Percentiles rank a stretch among this genome's conserved stretches.
phyloP scores from a whole-genome alignment of 2,797 vertebrate genomes.

The Odontamblyopus lacepedii region DNA sequence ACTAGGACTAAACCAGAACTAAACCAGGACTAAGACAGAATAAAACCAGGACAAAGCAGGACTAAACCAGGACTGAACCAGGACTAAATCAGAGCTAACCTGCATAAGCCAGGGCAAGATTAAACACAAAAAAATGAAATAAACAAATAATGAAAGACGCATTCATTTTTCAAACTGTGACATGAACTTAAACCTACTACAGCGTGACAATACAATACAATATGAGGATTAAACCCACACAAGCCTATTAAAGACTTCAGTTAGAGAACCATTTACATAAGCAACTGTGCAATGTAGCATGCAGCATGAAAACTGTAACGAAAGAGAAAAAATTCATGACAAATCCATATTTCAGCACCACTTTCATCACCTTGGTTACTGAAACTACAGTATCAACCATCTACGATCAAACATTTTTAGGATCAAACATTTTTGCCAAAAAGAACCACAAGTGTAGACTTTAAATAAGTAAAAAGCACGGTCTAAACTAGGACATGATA shows the following conservation, averaged over 20 bases:
- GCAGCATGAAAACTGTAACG: background rate
- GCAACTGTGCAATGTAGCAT: background rate
- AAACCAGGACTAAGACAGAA: no score
- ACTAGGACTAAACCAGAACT: no score
- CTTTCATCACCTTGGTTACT: background rate
- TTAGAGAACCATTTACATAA: background rate
- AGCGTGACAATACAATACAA: background rate
- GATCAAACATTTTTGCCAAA: no score
- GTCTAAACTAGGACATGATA: no score
- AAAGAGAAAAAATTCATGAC: no score
- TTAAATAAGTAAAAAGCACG: background rate
- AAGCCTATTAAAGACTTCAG: background rate
- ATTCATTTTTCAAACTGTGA: background rate
- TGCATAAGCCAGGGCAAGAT: background rate
- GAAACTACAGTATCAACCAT: background rate
- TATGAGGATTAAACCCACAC: background rate
- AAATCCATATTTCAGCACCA: no score
- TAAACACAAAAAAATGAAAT: background rate
- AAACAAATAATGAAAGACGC: background rate
- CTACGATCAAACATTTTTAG: background rate
- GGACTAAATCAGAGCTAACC: no score
- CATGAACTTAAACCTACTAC: background rate
- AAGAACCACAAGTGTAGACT: background rate
- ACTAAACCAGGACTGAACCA: no score
- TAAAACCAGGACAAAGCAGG: no score